Percentiles rank a stretch among this genome's conserved stretches.
phyloP scores from a whole-genome alignment of 2,888 invertebrate genomes.

The Nineta flava region DNA sequence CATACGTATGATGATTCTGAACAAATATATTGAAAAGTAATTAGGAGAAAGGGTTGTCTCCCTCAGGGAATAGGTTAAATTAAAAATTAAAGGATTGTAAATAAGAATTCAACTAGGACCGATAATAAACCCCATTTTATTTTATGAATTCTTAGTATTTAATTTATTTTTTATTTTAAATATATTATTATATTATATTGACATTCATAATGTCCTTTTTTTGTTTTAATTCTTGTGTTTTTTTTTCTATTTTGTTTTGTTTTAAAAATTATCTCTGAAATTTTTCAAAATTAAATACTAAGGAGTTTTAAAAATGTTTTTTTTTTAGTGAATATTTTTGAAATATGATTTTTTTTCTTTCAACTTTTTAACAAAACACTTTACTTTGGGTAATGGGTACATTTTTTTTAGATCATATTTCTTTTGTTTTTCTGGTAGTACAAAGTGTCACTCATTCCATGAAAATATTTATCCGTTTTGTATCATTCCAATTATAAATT shows the following conservation, averaged over 20 bases:
- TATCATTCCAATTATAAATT: too few relatives aligned
- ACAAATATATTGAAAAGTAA: neutral
- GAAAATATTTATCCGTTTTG: too few relatives aligned
- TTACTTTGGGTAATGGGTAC: too few relatives aligned
- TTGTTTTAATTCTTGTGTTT: neutral
- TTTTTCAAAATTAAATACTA: too few relatives aligned
- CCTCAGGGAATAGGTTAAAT: neutral
- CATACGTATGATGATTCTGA: neutral
- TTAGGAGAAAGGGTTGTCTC: neutral
- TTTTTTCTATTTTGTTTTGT: neutral
- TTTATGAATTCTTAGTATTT: neutral
- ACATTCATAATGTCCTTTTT: slow-evolving; percentile 2
- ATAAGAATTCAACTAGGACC: neutral
- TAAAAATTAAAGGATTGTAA: neutral
- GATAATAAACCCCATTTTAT: neutral
- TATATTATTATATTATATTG: neutral
- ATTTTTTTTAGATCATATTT: too few relatives aligned
- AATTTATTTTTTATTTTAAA: neutral
- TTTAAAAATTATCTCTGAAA: neutral
- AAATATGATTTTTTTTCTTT: too few relatives aligned
- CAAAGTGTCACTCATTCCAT: too few relatives aligned
- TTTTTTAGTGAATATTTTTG: too few relatives aligned
- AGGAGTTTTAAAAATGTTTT: too few relatives aligned
- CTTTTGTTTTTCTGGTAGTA: too few relatives aligned
- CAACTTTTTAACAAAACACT: too few relatives aligned